Percentiles rank a stretch among this genome's conserved stretches.
Conservation (phyloP, 1,140 invertebrate genomes). For the Cotesia vestalis region DNA sequence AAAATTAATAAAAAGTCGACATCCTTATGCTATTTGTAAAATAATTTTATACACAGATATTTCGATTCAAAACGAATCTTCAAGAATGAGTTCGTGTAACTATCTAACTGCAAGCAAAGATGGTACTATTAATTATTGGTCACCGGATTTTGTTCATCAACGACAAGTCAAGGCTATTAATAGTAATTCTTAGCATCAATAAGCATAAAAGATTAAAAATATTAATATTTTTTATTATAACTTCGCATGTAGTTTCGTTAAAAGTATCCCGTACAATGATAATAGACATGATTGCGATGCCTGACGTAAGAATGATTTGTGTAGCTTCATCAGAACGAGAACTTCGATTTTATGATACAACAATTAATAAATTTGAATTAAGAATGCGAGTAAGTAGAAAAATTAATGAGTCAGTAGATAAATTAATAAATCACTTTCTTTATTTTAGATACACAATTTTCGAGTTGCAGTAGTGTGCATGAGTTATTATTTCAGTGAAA, state of each 20-base stretch:
- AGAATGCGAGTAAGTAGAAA: conserved; percentile 61
- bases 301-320: conserved; percentile 75
- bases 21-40: conserved; percentile 70
- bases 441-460: conserved; percentile 57
- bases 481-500: conserved; percentile 71
- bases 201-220: background rate
- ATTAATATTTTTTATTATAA: conserved; percentile 30
- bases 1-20: conserved; percentile 68
- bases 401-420: conserved; percentile 22
- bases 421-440: conserved; percentile 43
- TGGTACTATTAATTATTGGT: conserved; percentile 77
- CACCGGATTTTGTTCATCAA: conserved; percentile 70
- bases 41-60: conserved; percentile 70
- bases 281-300: conserved; percentile 72
- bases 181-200: conserved; percentile 59
- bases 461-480: conserved; percentile 61
- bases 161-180: conserved; percentile 69
- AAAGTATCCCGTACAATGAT: conserved; percentile 72
- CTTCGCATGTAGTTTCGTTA: conserved; percentile 55
- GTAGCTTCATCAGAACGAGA: conserved; percentile 75
- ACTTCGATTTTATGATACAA: conserved; percentile 77
- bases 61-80: conserved; percentile 64
- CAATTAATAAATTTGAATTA: conserved; percentile 74
- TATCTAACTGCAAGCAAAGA: conserved; percentile 75
- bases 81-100: conserved; percentile 68